A percentile compares a stretch with the other conserved stretches of the same genome.
Evolutionary conservation across 2,113 vertebrate genomes (phyloP).

Genomic region (Ursus arctos): DNA sequence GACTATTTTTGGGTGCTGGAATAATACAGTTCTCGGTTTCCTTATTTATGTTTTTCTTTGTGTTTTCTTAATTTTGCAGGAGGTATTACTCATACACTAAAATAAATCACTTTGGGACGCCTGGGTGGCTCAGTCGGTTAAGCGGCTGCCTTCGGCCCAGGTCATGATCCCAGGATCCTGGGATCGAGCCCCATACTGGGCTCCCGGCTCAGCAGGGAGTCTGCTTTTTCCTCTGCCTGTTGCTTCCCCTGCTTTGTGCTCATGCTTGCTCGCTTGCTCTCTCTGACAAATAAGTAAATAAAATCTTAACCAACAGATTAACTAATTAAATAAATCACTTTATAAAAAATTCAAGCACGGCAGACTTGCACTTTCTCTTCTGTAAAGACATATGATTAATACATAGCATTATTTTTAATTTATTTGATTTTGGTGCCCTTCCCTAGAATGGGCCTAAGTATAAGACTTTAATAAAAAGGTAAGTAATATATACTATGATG

Average conservation of each 20-base stretch:
- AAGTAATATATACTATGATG: not conserved
- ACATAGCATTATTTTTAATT: not conserved
- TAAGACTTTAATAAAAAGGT: not conserved
- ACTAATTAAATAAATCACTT: not conserved
- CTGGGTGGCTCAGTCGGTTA: too few species aligned
- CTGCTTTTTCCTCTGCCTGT: too few species aligned
- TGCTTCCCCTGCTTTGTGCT: too few species aligned
- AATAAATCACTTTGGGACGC: not conserved
- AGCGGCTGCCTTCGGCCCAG: too few species aligned
- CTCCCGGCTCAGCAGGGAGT: too few species aligned
- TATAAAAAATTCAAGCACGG: not conserved
- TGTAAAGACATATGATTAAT: not conserved
- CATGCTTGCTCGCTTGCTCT: too few species aligned
- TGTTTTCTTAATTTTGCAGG: not conserved
- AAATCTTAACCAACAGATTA: too few species aligned
- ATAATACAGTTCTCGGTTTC: not conserved
- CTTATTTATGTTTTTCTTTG: not conserved
- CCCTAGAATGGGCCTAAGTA: not conserved
- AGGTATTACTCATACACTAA: not conserved
- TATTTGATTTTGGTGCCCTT: not conserved
- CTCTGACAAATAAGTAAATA: too few species aligned
- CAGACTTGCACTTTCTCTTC: not conserved
- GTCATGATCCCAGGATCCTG: too few species aligned
- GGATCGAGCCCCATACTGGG: too few species aligned
- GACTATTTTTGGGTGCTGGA: not conserved